Evolutionary conservation across 2,888 invertebrate species (phyloP).

Genomic region (Uloborus plumipes): DNA sequence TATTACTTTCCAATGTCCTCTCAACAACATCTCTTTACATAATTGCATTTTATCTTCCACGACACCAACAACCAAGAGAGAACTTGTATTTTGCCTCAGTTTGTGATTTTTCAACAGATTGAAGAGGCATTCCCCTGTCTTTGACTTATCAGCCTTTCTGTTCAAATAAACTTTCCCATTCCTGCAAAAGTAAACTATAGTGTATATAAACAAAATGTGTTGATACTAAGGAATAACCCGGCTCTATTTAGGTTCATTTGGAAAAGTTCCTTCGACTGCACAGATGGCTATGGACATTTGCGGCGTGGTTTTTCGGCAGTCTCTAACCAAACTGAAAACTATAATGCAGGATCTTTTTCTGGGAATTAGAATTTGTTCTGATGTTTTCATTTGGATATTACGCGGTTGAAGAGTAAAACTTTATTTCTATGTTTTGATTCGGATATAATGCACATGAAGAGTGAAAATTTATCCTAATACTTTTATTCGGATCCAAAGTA

Average conservation of each 20-base stretch:
- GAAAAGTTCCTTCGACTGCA: conserved; percentile 10
- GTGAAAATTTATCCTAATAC: no score
- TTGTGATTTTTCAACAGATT: conserved; percentile 62
- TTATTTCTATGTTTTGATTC: no score
- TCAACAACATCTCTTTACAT: conserved; percentile 60
- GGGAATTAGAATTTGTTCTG: no score
- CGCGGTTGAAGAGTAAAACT: no score
- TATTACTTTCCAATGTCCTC: conserved; percentile 16
- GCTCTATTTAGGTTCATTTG: conserved; percentile 27
- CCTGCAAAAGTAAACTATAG: conserved; percentile 54
- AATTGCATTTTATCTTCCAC: conserved; percentile 58
- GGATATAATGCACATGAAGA: no score
- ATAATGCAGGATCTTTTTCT: no score
- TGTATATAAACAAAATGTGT: conserved; percentile 57
- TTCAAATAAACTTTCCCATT: conserved; percentile 61
- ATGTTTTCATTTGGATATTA: no score
- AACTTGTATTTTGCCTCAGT: conserved; percentile 52
- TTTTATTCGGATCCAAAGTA: no score
- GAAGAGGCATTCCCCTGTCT: conserved; percentile 34
- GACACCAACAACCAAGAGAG: conserved; percentile 5
- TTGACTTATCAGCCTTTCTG: conserved; percentile 57
- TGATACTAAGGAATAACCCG: conserved; percentile 47
- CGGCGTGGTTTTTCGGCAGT: background rate
- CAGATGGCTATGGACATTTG: background rate
- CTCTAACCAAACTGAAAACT: no score